phyloP scores from a whole-genome alignment of 1,140 invertebrate genomes.

The Heliconius congener region DNA sequence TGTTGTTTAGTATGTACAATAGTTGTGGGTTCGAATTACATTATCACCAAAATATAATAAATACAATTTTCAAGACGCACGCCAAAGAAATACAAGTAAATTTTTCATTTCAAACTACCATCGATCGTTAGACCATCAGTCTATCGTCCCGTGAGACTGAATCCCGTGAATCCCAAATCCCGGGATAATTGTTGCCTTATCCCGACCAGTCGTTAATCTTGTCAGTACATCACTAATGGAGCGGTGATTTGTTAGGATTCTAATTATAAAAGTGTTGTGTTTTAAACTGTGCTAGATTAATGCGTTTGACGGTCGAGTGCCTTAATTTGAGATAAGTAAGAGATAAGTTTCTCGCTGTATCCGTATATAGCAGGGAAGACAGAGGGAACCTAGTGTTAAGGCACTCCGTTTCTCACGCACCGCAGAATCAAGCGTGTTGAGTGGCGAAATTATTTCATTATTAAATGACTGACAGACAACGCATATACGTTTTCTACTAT shows the following conservation, averaged over 20 bases:
- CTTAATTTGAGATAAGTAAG: neutral
- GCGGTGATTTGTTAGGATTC: constrained; percentile 58
- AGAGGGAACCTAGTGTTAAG: too few relatives aligned
- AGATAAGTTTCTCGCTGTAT: too few relatives aligned
- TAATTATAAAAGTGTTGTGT: constrained; percentile 51
- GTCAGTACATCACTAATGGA: constrained; percentile 56
- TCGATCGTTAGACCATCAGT: constrained; percentile 44
- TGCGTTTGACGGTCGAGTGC: constrained; percentile 25
- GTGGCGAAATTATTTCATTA: too few relatives aligned
- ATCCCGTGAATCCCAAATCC: constrained; percentile 42
- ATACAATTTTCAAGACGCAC: neutral
- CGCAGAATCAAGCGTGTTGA: too few relatives aligned
- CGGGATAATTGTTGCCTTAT: constrained; percentile 30
- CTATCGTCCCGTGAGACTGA: constrained; percentile 42
- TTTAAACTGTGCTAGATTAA: constrained; percentile 34
- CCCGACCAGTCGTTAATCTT: constrained; percentile 52
- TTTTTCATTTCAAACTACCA: constrained; percentile 47
- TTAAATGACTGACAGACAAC: too few relatives aligned
- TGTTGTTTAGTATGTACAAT: too few relatives aligned
- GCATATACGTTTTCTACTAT: too few relatives aligned
- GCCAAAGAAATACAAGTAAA: constrained; percentile 22
- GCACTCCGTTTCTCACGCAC: too few relatives aligned
- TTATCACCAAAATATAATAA: neutral
- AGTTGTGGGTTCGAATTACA: too few relatives aligned
- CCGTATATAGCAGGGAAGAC: too few relatives aligned